phyloP scores from a whole-genome alignment of 2,113 vertebrate genomes.

The Opisthocomus hoazin region DNA sequence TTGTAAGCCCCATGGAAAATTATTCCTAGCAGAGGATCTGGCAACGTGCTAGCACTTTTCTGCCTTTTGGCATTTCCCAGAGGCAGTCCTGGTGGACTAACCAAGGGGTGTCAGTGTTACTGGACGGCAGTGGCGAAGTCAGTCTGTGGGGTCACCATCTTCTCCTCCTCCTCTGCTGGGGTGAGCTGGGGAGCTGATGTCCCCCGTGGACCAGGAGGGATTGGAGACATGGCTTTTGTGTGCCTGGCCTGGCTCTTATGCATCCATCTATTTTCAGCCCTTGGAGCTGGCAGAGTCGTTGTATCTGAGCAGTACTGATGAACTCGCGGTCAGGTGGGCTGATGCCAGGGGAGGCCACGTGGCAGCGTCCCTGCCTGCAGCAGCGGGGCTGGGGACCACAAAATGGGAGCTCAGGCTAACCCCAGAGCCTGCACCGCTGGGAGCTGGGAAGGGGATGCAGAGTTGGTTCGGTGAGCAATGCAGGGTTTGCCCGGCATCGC shows the following conservation, averaged over 20 bases:
- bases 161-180: background rate
- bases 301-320: rapidly evolving
- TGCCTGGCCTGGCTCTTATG: background rate
- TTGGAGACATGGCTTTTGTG: rapidly evolving
- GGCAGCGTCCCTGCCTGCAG: background rate
- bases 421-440: background rate
- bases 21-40: background rate
- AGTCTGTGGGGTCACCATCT: background rate
- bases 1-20: background rate
- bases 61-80: background rate
- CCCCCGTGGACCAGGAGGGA: background rate
- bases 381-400: background rate
- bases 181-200: background rate
- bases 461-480: background rate
- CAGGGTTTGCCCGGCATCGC: background rate
- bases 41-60: background rate
- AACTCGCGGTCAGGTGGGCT: background rate
- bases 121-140: background rate
- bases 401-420: background rate
- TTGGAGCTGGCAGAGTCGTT: background rate
- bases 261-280: background rate
- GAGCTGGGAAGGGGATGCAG: background rate
- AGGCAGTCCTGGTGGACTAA: background rate
- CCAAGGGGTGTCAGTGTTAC: background rate
- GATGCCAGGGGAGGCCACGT: rapidly evolving